phyloP scores from a whole-genome alignment of 1,140 invertebrate genomes.

The Achatina immaculata region DNA sequence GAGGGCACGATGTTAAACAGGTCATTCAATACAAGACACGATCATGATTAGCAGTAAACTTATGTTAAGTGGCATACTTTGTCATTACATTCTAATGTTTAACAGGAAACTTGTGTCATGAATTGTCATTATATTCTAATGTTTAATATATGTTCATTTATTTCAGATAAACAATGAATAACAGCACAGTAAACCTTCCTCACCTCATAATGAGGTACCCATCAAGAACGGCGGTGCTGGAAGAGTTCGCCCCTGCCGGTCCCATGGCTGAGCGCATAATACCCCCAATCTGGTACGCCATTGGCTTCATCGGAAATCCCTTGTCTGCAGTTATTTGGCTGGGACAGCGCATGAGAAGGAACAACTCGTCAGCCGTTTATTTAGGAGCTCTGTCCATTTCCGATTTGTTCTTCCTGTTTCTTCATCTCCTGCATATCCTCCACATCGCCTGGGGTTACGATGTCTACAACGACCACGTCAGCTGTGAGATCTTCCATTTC shows the following conservation, averaged over 20 bases:
- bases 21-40: too few relatives aligned
- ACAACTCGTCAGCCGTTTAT: conserved; percentile 68
- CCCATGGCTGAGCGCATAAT: conserved; percentile 54
- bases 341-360: conserved; percentile 57
- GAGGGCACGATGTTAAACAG: too few relatives aligned
- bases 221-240: conserved; percentile 33
- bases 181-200: neutral
- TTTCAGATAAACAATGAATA: conserved; percentile 27
- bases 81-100: too few relatives aligned
- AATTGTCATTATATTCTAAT: too few relatives aligned
- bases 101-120: too few relatives aligned
- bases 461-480: conserved; percentile 47
- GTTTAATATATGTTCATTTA: too few relatives aligned
- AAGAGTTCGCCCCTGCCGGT: conserved; percentile 51
- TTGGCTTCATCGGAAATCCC: conserved; percentile 67
- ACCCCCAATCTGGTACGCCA: conserved; percentile 64
- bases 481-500: conserved; percentile 61
- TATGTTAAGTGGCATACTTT: neutral
- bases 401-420: conserved; percentile 61
- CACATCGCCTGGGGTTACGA: conserved; percentile 57
- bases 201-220: conserved; percentile 37
- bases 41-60: too few relatives aligned
- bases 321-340: conserved; percentile 66
- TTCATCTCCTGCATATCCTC: conserved; percentile 61
- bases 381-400: conserved; percentile 65